Percentiles rank a stretch among this genome's conserved stretches.
Conservation (phyloP, 1,140 invertebrate species). For the Cardiocondyla obscurior region DNA sequence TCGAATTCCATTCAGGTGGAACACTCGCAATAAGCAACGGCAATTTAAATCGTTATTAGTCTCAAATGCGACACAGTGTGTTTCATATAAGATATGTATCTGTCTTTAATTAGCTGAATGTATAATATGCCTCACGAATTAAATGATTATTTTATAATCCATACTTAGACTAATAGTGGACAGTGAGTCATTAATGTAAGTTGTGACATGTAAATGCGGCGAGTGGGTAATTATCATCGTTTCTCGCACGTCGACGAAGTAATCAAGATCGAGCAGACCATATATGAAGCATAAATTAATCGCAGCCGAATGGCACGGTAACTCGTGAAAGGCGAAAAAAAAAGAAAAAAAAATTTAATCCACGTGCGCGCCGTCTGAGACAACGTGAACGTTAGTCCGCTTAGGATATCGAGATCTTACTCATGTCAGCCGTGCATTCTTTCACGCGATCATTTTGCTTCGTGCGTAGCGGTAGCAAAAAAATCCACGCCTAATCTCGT, state of each 20-base stretch:
- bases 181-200: background rate
- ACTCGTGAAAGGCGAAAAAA: slow-evolving; percentile 9
- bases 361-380: background rate
- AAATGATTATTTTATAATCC: background rate
- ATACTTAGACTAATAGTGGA: background rate
- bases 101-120: slow-evolving; percentile 1
- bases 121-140: background rate
- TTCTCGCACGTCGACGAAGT: background rate
- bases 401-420: slow-evolving; percentile 27
- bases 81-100: background rate
- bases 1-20: slow-evolving; percentile 10
- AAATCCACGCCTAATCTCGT: slow-evolving; percentile 9
- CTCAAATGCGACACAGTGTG: background rate
- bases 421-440: slow-evolving; percentile 15
- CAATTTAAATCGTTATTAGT: slow-evolving; percentile 21
- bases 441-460: slow-evolving; percentile 53
- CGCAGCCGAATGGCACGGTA: background rate
- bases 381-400: background rate
- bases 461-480: slow-evolving; percentile 29
- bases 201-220: too few relatives aligned
- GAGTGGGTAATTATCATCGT: background rate
- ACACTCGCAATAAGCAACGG: background rate
- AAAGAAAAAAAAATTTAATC: background rate
- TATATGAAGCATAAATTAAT: background rate
- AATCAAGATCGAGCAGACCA: background rate